These are phyloP conservation scores for Calliphora vomitoria DNA, from an alignment of 2,888 invertebrate species.

Conservation along the genomic window DNA sequence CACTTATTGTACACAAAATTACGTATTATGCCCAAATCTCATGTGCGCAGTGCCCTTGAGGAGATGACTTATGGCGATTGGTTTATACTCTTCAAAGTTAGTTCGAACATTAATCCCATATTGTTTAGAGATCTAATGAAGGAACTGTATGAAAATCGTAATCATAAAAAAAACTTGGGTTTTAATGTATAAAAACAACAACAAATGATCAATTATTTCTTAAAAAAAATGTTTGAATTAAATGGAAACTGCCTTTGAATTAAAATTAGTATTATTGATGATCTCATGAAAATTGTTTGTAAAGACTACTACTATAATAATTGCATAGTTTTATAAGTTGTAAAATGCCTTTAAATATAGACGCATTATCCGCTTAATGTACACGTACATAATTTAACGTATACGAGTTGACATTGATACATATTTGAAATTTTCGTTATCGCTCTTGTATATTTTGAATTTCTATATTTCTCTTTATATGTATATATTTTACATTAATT, in stretches of 20 bases:
- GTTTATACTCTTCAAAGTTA: conserved; percentile 91
- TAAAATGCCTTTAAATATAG: conserved; percentile 55
- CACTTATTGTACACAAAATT: conserved; percentile 78
- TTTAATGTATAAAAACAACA: conserved; percentile 45
- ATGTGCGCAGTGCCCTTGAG: conserved; percentile 76
- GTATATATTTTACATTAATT: background rate
- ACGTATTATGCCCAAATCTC: conserved; percentile 77
- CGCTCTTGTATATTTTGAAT: conserved; percentile 34
- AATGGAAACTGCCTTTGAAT: conserved; percentile 17
- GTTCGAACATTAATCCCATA: conserved; percentile 90
- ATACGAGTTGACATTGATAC: background rate
- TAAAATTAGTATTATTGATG: conserved; percentile 4
- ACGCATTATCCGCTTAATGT: conserved; percentile 25
- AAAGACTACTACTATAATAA: conserved; percentile 19
- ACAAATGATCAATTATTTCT: background rate
- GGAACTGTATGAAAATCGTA: conserved; percentile 82
- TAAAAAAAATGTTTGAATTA: background rate
- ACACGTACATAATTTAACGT: conserved; percentile 33
- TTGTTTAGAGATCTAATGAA: conserved; percentile 88
- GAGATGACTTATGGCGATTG: conserved; percentile 88
- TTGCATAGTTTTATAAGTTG: conserved; percentile 58
- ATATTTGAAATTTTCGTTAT: conserved; percentile 24
- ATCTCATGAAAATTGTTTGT: conserved; percentile 42
- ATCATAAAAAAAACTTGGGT: conserved; percentile 45
- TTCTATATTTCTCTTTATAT: conserved; percentile 13